Evolutionary conservation across 2,113 vertebrate genomes (phyloP).

Genomic region (Chaetura pelagica): DNA sequence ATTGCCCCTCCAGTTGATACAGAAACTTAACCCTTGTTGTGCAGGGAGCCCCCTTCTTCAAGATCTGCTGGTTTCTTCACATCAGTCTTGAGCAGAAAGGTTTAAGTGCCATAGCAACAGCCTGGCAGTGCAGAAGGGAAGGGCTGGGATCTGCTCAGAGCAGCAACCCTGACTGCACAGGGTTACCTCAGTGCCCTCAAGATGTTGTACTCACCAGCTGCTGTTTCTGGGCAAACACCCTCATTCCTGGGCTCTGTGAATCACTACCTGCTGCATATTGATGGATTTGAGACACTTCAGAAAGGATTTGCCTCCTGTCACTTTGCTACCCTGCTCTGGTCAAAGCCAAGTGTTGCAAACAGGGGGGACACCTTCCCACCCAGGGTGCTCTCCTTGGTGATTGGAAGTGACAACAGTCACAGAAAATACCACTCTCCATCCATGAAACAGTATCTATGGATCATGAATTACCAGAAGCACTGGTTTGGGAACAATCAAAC

Average conservation of each 20-base stretch:
- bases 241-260: background rate
- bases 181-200: slow-evolving; percentile 14
- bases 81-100: background rate
- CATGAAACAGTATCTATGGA: background rate
- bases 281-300: background rate
- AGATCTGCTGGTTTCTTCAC: background rate
- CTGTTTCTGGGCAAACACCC: background rate
- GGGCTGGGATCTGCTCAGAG: background rate
- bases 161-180: background rate
- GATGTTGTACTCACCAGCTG: slow-evolving; percentile 23
- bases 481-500: background rate
- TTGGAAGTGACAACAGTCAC: background rate
- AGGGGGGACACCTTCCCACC: background rate
- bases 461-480: background rate
- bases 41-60: background rate
- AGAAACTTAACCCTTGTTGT: background rate
- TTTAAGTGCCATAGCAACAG: slow-evolving; percentile 61
- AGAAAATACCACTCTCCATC: background rate
- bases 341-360: background rate
- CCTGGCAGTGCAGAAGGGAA: background rate
- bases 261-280: background rate
- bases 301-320: background rate
- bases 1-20: too few relatives aligned
- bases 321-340: background rate
- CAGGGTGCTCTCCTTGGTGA: background rate